Conservation (phyloP, 37 sponge, comb jelly and placozoan genomes). For the Chondrosia reniformis region DNA sequence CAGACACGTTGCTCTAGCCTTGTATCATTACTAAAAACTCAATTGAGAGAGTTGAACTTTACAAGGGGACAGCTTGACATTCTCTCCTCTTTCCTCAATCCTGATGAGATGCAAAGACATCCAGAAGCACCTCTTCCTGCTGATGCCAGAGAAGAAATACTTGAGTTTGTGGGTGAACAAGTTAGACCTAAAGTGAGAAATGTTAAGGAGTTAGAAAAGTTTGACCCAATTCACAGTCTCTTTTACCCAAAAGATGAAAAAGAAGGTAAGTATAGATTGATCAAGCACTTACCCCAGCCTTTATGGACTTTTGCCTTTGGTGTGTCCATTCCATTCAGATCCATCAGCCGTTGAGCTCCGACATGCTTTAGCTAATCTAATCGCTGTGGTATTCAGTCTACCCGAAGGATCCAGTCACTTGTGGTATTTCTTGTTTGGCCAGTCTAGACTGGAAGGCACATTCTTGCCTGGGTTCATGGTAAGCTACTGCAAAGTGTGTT, state of each 20-base stretch:
- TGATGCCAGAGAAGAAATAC: constrained; percentile 22
- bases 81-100: constrained; percentile 23
- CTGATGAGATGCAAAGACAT: constrained; percentile 24
- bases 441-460: constrained; percentile 25
- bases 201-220: neutral
- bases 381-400: constrained; percentile 45
- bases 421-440: constrained; percentile 62
- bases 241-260: constrained; percentile 30
- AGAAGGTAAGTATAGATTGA: neutral
- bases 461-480: constrained; percentile 73
- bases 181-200: constrained; percentile 1
- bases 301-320: neutral
- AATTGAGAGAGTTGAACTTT: neutral
- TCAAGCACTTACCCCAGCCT: neutral
- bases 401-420: constrained; percentile 51
- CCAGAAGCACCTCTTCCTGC: constrained; percentile 15
- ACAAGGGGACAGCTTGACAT: constrained; percentile 8
- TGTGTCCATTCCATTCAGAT: constrained; percentile 21
- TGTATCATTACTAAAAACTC: neutral
- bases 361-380: constrained; percentile 51
- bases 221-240: constrained; percentile 53
- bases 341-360: constrained; percentile 49
- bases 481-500: neutral
- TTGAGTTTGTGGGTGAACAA: constrained; percentile 14
- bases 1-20: neutral